Percentiles rank a stretch among this genome's conserved stretches.
Conservation (phyloP, 1,140 invertebrate genomes). For the Ips nitidus region DNA sequence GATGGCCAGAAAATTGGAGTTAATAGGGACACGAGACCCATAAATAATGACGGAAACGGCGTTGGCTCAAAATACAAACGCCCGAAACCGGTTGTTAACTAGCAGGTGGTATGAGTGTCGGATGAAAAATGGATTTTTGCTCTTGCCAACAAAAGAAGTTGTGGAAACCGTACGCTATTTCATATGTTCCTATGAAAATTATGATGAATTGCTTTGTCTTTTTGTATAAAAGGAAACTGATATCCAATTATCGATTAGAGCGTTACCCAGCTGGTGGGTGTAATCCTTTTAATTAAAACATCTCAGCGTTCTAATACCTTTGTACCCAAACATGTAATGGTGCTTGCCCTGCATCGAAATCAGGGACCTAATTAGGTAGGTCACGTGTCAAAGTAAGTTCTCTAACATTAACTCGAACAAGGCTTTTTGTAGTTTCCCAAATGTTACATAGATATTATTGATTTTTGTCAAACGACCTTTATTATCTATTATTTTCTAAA, state of each 20-base stretch:
- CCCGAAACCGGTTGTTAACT: conserved; percentile 23
- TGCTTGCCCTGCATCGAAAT: conserved; percentile 9
- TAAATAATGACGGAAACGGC: conserved; percentile 26
- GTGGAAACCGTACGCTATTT: background rate
- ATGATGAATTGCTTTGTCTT: too few relatives aligned
- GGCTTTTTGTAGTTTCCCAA: background rate
- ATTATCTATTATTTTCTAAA: too few relatives aligned
- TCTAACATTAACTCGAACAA: background rate
- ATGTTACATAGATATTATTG: too few relatives aligned
- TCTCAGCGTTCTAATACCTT: background rate
- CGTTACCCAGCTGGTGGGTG: background rate
- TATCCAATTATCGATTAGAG: background rate
- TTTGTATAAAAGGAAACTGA: background rate
- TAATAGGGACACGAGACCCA: conserved; percentile 22
- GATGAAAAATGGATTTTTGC: conserved; percentile 19
- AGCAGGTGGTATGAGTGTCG: conserved; percentile 21
- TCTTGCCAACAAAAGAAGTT: conserved; percentile 11
- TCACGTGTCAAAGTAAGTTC: conserved; percentile 10
- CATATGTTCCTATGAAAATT: too few relatives aligned
- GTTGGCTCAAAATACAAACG: conserved; percentile 24
- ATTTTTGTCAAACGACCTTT: too few relatives aligned
- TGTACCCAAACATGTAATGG: background rate
- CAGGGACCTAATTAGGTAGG: conserved; percentile 4
- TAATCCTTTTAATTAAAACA: conserved; percentile 14
- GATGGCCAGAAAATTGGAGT: conserved; percentile 26